Conservation (phyloP, 2,888 invertebrate genomes). For the Lingula anatina region DNA sequence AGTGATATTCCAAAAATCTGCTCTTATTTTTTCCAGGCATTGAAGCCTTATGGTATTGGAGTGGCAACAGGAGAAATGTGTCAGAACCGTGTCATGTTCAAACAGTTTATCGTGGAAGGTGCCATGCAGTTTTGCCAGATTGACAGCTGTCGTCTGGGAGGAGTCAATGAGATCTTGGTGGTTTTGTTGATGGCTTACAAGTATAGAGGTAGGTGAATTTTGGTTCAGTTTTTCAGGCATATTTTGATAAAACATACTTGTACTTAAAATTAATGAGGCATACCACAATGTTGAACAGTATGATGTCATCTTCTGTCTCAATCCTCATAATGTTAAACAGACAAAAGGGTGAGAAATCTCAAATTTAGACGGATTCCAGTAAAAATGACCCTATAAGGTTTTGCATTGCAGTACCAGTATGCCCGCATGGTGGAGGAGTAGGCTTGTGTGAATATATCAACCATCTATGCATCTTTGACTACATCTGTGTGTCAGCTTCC, state of each 20-base stretch:
- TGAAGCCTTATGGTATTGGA: slow-evolving; percentile 69
- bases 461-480: slow-evolving; percentile 87
- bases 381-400: too few relatives aligned
- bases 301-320: too few relatives aligned
- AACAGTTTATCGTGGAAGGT: slow-evolving; percentile 73
- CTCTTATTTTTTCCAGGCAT: slow-evolving; percentile 50
- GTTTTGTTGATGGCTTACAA: slow-evolving; percentile 87
- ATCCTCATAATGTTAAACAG: too few relatives aligned
- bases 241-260: neutral
- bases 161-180: slow-evolving; percentile 76
- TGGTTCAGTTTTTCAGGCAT: too few relatives aligned
- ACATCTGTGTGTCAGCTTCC: slow-evolving; percentile 66
- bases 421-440: slow-evolving; percentile 92
- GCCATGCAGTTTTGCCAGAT: slow-evolving; percentile 86
- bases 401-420: slow-evolving; percentile 84
- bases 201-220: slow-evolving; percentile 66
- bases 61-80: slow-evolving; percentile 92
- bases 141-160: slow-evolving; percentile 82
- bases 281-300: slow-evolving; percentile 7
- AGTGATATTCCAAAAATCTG: too few relatives aligned
- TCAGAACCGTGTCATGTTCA: slow-evolving; percentile 86
- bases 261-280: slow-evolving; percentile 1
- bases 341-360: too few relatives aligned
- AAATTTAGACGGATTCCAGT: too few relatives aligned
- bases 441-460: slow-evolving; percentile 92